Evolutionary conservation across 1,140 invertebrate species (phyloP), one percentile per base, ranked within the genome.

Genomic region (Charaxes varanes): DNA sequence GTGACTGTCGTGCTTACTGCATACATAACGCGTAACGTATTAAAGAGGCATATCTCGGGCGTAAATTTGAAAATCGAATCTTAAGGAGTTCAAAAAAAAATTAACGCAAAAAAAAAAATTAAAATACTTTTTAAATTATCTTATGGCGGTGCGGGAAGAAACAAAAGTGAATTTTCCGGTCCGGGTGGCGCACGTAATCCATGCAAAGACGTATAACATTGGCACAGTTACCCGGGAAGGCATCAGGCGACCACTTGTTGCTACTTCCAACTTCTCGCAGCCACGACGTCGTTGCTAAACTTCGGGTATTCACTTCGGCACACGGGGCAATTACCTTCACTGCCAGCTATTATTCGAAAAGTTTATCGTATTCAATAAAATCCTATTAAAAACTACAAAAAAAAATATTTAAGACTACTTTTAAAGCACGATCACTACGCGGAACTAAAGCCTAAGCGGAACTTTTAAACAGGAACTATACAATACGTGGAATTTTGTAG

Each of bases 191-290:
- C 27, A 50, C 45, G 53, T 74, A 77, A 70, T 71, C 70, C 63
- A 79, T 81, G 77, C 74, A 77, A 77, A 73, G 45, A 63, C 57
- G 56, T 69, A 60, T 68, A 72, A 77, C 69, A 81, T 52, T 74
- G 61, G 46, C 67, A 71, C 64, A 74, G 62, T 82, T 82, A 82
- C 78, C 78, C 65, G 64, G 59, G 56, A 69, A 64, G 53, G 63
- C 78, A 82, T 82, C 70, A 64, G 73, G 35, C 67, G 64, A 50
- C 64, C 72, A 82, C 78, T 78, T 82, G 78, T 82, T 82, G 78
- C 70, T 53, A 23, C 37, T 27, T 27, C 62, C 61, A 72, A 74
- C 65, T 70, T 63, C 59, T 55, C 58, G 54, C 53, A 44, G 38
- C 52, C 53, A 48, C 35, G 30, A 44, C n/a, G 21, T n/a, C 51